phyloP scores from a whole-genome alignment of 2,888 invertebrate genomes.

The Ormia ochracea region DNA sequence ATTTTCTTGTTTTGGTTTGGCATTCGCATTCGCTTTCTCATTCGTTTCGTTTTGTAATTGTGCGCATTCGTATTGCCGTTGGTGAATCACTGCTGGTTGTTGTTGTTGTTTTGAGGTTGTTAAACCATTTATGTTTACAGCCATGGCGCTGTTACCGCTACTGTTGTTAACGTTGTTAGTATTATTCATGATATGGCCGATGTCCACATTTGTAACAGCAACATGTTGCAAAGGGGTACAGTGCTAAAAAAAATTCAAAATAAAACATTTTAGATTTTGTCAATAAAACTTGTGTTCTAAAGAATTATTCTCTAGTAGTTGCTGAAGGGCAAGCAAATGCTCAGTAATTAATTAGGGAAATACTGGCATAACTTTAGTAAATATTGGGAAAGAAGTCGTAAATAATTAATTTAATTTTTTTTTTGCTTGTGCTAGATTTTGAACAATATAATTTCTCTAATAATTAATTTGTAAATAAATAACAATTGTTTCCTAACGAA shows the following conservation, averaged over 20 bases:
- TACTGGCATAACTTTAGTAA: no score
- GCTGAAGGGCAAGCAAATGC: no score
- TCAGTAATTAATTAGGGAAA: no score
- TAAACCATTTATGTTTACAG: slow-evolving; percentile 32
- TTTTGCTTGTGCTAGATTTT: no score
- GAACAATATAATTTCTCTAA: no score
- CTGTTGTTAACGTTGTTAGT: slow-evolving; percentile 43
- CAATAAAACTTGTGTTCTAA: no score
- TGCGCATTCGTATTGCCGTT: background rate
- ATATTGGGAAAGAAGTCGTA: no score
- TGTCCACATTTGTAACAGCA: slow-evolving; percentile 46
- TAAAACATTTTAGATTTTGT: no score
- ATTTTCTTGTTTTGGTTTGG: slow-evolving; percentile 71
- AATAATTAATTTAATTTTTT: no score
- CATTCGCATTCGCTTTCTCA: slow-evolving; percentile 68
- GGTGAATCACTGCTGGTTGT: slow-evolving; percentile 34
- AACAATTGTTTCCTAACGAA: no score
- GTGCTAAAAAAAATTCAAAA: slow-evolving; percentile 38
- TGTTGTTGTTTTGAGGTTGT: slow-evolving; percentile 34
- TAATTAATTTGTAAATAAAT: no score
- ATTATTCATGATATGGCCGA: slow-evolving; percentile 49
- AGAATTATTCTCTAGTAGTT: no score
- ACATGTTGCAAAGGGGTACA: slow-evolving; percentile 41
- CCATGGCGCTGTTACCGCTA: slow-evolving; percentile 2
- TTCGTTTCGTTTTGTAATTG: slow-evolving; percentile 62